These are phyloP conservation scores for Gallirallus australis DNA, from an alignment of 2,797 vertebrate genomes.

Conservation along the genomic window DNA sequence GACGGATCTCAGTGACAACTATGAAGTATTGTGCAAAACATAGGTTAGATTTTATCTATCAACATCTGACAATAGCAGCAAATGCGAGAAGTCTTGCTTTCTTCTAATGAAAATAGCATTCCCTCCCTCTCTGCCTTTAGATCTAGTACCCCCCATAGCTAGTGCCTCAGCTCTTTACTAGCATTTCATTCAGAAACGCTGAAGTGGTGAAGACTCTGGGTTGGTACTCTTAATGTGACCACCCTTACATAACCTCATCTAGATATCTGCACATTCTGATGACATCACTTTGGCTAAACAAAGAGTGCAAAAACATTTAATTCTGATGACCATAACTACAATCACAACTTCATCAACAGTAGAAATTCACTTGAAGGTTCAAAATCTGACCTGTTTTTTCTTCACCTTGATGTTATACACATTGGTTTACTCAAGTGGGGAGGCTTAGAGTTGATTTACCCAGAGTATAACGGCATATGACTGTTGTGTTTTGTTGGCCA, in stretches of 20 bases:
- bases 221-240: neutral
- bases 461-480: neutral
- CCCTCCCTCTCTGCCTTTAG: neutral
- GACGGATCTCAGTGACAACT: neutral
- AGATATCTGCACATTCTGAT: neutral
- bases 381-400: neutral
- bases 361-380: neutral
- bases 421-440: neutral
- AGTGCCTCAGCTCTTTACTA: neutral
- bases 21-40: neutral
- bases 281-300: neutral
- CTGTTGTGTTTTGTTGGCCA: neutral
- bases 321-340: neutral
- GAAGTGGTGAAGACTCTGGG: neutral
- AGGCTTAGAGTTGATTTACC: neutral
- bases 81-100: neutral
- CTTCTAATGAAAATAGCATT: neutral
- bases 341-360: neutral
- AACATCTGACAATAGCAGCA: neutral
- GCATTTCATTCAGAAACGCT: neutral
- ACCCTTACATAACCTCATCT: accelerated
- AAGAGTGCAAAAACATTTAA: neutral
- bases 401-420: neutral
- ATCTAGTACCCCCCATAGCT: neutral
- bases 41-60: neutral